Evolutionary conservation across 2,113 vertebrate genomes (phyloP), one percentile per base, ranked within the genome.

Genomic region (Tautogolabrus adspersus): DNA sequence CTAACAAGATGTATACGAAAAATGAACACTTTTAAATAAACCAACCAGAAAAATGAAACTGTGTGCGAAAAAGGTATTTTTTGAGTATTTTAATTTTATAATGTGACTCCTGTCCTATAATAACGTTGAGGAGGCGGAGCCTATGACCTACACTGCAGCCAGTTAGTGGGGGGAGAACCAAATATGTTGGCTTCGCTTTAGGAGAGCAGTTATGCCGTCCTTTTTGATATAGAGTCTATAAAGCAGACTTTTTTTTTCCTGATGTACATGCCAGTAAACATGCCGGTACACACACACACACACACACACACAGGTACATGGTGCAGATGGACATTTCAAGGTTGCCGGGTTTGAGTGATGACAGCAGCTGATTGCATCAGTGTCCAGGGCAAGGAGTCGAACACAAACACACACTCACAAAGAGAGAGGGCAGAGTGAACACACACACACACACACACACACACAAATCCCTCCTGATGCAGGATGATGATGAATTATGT

Each of bases 331-430:
- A 88, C 81, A 66, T 85, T 72, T 88, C 84, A 91, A 81, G 80
- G 88, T 82, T 72, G 15, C 80, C 67, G 83, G 30, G 52, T 77
- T 64, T 89, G 85, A 84, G 65, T 85, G 87, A 86, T 87, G 84
- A 90, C 84, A 90, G 81, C 62, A 84, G 68, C 44, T 83, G 85
- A 85, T 88, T 91, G 87, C 84, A 75, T 83, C 60, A 54, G 82
- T 68, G 81, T 75, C 66, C 51, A 59, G 54, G 69, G 38, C 66
- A 66, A 65, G 7, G 59, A 70, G 79, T 49, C 77, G 52, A 83
- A 23, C 64, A 23, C 62, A 71, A 9, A 75, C 70, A 65, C 76
- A 72, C 44, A 65, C 44, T 60, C 54, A 65, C n/a, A 59, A 2
- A 40, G 19, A 57, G 6, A 37, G 38, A 16, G 52, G 19, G 30